Percentiles rank a stretch among this genome's conserved stretches.
These are phyloP conservation scores for Theropithecus gelada DNA, from an alignment of 2,113 vertebrate species.

Conservation along the genomic window DNA sequence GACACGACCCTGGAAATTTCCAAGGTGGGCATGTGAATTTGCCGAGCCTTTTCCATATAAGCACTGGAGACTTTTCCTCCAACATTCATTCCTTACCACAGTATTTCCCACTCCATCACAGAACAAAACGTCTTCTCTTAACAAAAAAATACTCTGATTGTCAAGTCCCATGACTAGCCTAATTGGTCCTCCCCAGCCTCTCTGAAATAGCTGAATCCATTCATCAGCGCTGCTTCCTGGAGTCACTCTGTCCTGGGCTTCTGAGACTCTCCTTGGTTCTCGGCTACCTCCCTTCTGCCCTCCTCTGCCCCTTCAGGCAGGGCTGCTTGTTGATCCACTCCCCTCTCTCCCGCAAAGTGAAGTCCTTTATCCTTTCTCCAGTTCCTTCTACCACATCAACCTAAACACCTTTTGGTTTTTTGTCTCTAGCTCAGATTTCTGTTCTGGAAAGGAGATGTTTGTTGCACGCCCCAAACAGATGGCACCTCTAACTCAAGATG, in stretches of 20 bases:
- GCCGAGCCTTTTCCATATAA: rapidly evolving
- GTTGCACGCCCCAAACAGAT: neutral
- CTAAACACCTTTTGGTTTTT: neutral
- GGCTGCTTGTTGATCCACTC: rapidly evolving
- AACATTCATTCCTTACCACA: neutral
- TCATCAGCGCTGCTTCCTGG: neutral
- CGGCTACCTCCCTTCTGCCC: too few relatives aligned
- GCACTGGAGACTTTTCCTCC: rapidly evolving
- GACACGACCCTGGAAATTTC: neutral
- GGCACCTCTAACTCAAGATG: neutral
- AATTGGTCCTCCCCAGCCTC: neutral
- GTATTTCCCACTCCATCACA: neutral
- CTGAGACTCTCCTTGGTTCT: neutral
- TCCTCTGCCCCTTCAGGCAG: too few relatives aligned
- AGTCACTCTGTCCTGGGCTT: rapidly evolving
- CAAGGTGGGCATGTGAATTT: neutral
- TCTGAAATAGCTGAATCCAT: neutral
- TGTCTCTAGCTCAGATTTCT: neutral
- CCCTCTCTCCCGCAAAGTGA: neutral
- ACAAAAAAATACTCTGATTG: neutral
- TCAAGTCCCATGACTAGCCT: neutral
- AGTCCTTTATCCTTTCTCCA: neutral
- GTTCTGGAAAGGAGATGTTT: neutral
- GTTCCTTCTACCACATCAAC: neutral
- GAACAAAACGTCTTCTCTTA: neutral